A percentile compares a stretch with the other conserved stretches of the same genome.
Evolutionary conservation across 2,888 invertebrate species (phyloP).

Genomic region (Orthosia incerta): DNA sequence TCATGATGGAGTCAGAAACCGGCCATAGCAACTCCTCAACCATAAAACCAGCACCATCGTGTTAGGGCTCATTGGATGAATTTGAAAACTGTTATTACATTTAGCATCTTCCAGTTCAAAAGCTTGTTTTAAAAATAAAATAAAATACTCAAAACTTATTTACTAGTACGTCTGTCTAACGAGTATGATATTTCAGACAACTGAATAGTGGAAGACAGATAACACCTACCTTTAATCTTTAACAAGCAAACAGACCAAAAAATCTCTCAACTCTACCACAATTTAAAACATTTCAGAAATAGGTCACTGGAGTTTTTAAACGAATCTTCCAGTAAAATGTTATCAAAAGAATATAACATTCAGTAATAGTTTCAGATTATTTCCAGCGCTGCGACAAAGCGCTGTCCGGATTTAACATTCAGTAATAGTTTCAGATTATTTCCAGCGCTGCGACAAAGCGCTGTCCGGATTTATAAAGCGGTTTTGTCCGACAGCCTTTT

Average conservation of each 20-base stretch:
- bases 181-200: background rate
- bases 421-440: slow-evolving; percentile 31
- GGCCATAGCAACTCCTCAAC: too few relatives aligned
- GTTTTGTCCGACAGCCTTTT: slow-evolving; percentile 22
- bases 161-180: background rate
- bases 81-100: too few relatives aligned
- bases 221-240: background rate
- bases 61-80: too few relatives aligned
- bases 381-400: slow-evolving; percentile 35
- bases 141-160: too few relatives aligned
- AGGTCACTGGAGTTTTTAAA: slow-evolving; percentile 24
- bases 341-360: slow-evolving; percentile 36
- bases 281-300: slow-evolving; percentile 18
- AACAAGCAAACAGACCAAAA: background rate
- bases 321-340: slow-evolving; percentile 19
- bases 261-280: background rate
- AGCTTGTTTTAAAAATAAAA: too few relatives aligned
- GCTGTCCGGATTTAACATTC: slow-evolving; percentile 31
- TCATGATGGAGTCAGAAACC: too few relatives aligned
- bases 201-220: background rate
- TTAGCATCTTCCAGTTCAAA: too few relatives aligned
- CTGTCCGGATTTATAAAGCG: slow-evolving; percentile 48
- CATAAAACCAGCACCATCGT: too few relatives aligned
- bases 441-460: slow-evolving; percentile 33
- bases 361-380: slow-evolving; percentile 28